Evolutionary conservation across 2,888 invertebrate species (phyloP).

Genomic region (Caenorhabditis becei): DNA sequence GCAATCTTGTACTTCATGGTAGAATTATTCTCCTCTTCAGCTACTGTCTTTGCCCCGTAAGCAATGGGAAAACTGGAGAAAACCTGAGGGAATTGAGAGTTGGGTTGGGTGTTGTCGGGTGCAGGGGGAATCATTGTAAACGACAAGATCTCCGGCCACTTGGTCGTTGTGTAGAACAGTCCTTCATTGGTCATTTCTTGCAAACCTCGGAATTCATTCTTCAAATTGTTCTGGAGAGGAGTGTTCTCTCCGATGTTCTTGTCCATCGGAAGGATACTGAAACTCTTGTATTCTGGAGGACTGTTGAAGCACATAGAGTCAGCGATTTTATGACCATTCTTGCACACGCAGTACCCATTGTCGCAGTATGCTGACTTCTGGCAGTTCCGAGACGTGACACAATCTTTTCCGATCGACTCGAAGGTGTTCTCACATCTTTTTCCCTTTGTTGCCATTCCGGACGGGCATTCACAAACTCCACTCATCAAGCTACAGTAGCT

Average conservation of each 20-base stretch:
- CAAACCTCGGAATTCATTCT: conserved; percentile 47
- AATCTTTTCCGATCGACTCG: conserved; percentile 73
- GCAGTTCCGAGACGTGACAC: conserved; percentile 74
- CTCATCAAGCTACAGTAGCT: conserved; percentile 75
- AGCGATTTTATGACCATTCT: conserved; percentile 51
- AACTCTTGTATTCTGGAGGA: conserved; percentile 62
- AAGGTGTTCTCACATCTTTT: conserved; percentile 72
- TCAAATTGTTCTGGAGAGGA: conserved; percentile 54
- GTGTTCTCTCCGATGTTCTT: conserved; percentile 59
- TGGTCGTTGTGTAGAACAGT: conserved; percentile 56
- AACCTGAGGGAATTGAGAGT: conserved; percentile 42
- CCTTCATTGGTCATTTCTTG: conserved; percentile 50
- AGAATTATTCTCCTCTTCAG: conserved; percentile 55
- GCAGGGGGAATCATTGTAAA: conserved; percentile 56
- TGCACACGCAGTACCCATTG: conserved; percentile 78
- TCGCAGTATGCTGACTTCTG: conserved; percentile 79
- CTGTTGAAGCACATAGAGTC: conserved; percentile 46
- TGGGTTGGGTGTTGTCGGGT: conserved; percentile 33
- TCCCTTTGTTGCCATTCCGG: conserved; percentile 72
- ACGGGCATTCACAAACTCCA: conserved; percentile 80
- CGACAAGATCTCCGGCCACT: conserved; percentile 52
- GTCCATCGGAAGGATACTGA: conserved; percentile 47
- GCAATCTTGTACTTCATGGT: conserved; percentile 63
- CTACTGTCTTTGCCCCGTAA: conserved; percentile 59
- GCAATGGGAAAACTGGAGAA: conserved; percentile 63